These are phyloP conservation scores for Glandiceps talaboti DNA, from an alignment of 53 echinoderm and acorn worm species.

Conservation along the genomic window DNA sequence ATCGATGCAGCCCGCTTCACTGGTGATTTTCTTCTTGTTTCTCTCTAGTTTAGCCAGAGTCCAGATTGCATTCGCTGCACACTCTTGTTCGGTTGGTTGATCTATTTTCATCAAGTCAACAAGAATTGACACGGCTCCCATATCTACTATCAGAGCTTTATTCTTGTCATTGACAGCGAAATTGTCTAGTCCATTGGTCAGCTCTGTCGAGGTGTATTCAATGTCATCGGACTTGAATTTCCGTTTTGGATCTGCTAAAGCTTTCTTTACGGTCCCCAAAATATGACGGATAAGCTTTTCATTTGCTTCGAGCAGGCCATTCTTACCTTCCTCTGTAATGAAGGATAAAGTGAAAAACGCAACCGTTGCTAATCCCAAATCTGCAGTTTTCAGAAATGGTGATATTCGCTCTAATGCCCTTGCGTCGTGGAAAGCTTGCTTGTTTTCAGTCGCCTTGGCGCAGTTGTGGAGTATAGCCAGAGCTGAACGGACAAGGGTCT, in stretches of 20 bases:
- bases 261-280: background rate
- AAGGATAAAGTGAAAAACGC: background rate
- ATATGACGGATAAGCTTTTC: background rate
- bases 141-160: background rate
- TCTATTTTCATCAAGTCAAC: background rate
- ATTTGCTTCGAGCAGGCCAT: background rate
- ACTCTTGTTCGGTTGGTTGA: background rate
- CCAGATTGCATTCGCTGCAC: background rate
- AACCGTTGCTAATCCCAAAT: background rate
- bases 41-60: background rate
- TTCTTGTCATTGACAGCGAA: background rate
- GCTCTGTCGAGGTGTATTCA: background rate
- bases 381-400: background rate
- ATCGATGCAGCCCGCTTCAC: background rate
- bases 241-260: background rate
- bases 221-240: background rate
- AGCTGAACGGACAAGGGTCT: background rate
- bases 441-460: background rate
- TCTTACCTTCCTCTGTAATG: background rate
- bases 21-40: background rate
- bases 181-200: background rate
- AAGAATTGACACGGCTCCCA: background rate
- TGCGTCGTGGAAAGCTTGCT: background rate
- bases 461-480: background rate
- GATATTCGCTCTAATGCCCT: background rate